Conservation (phyloP, 2,113 vertebrate species). For the Chaetorhynchus papuensis region DNA sequence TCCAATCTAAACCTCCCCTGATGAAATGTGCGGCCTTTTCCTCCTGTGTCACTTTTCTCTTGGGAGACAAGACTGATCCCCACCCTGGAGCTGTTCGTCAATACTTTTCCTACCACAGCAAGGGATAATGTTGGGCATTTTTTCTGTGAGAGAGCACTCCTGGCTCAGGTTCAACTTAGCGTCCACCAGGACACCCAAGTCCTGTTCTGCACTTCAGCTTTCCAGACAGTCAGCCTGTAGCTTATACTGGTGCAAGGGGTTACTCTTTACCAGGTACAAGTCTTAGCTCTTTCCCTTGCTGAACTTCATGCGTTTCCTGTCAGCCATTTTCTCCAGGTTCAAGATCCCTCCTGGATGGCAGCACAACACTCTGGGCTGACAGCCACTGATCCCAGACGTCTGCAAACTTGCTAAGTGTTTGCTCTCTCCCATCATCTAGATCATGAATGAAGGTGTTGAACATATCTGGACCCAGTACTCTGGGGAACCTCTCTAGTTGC, state of each 20-base stretch:
- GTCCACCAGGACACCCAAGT: background rate
- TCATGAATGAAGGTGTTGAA: background rate
- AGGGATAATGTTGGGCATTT: rapidly evolving
- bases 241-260: background rate
- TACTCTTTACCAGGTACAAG: background rate
- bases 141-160: background rate
- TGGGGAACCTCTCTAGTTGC: background rate
- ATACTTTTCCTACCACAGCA: background rate
- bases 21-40: background rate
- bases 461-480: background rate
- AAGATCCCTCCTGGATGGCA: background rate
- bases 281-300: background rate
- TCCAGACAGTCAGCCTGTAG: background rate
- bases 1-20: background rate
- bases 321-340: background rate
- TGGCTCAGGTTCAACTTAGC: background rate
- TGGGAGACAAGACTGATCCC: background rate
- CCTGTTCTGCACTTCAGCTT: rapidly evolving
- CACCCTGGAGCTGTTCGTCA: background rate
- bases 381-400: background rate
- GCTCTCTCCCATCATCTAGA: background rate
- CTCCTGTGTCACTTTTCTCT: background rate
- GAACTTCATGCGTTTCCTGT: background rate
- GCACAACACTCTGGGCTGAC: rapidly evolving
- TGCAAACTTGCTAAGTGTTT: background rate